Conservation (phyloP, 2,113 vertebrate genomes). For the Platysteira castanea region DNA sequence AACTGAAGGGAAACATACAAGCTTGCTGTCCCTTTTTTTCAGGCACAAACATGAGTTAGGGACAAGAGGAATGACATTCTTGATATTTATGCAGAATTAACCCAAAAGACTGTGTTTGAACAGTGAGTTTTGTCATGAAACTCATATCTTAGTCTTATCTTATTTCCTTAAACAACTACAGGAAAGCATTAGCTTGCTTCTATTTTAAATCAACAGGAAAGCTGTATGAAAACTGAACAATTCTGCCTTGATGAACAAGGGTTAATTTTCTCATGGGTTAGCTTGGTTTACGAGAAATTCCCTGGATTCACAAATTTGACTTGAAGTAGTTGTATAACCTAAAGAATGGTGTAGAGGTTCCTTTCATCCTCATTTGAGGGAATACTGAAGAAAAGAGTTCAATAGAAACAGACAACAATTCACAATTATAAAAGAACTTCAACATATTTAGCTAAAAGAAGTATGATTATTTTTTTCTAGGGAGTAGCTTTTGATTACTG, state of each 20-base stretch:
- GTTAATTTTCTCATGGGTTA: neutral
- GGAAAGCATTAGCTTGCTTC: neutral
- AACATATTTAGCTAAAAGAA: neutral
- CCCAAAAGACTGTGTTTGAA: neutral
- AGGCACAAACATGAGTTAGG: neutral
- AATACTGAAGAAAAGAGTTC: neutral
- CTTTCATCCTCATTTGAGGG: neutral
- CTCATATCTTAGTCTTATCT: neutral
- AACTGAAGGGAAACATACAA: neutral
- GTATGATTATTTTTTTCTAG: neutral
- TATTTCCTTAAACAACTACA: neutral
- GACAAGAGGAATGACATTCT: neutral
- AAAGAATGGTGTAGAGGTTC: neutral
- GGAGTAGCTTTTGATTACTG: neutral
- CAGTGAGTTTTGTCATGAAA: neutral
- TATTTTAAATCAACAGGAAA: neutral
- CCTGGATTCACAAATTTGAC: neutral
- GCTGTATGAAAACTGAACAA: neutral
- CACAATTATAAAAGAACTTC: neutral
- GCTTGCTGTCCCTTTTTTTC: neutral
- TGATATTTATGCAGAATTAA: neutral
- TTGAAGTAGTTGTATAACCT: neutral
- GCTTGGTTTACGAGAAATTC: neutral
- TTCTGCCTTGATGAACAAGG: neutral
- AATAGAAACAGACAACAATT: neutral